Evolutionary conservation across 2,888 invertebrate species (phyloP).

Genomic region (Isoperla grammatica): DNA sequence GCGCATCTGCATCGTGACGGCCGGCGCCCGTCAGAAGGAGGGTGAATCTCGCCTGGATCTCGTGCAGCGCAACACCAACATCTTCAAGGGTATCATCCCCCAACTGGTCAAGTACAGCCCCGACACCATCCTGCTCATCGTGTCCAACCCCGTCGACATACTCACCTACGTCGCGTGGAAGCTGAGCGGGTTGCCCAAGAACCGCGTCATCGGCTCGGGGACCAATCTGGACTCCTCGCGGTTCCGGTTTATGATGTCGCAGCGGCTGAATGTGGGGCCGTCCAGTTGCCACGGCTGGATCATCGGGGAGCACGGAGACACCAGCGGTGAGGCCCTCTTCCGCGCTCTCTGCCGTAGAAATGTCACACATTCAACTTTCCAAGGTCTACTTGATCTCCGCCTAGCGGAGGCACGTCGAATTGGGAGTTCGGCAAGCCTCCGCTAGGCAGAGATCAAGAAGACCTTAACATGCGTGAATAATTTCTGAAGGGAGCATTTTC

Average conservation of each 20-base stretch:
- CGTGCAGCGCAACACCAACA: conserved; percentile 86
- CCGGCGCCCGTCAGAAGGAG: conserved; percentile 84
- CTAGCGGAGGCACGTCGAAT: no score
- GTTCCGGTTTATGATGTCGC: conserved; percentile 82
- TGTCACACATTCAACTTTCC: no score
- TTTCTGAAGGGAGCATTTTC: no score
- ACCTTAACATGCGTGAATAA: no score
- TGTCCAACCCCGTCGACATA: conserved; percentile 91
- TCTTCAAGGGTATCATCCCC: conserved; percentile 81
- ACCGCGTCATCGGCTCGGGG: conserved; percentile 86
- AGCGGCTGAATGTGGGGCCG: conserved; percentile 73
- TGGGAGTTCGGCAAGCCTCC: no score
- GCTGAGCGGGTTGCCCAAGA: conserved; percentile 79
- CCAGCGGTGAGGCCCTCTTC: conserved; percentile 66
- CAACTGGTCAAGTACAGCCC: conserved; percentile 78
- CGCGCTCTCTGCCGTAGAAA: no score
- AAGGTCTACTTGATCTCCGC: no score
- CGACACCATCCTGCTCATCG: conserved; percentile 75
- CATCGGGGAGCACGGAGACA: conserved; percentile 92
- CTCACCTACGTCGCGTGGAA: conserved; percentile 95
- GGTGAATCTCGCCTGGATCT: conserved; percentile 83
- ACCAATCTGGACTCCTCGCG: conserved; percentile 90
- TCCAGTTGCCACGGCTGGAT: conserved; percentile 88
- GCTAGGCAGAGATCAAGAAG: no score
- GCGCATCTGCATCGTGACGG: conserved; percentile 81